These are phyloP conservation scores for Electrona antarctica DNA, from an alignment of 2,113 vertebrate genomes.

Conservation along the genomic window DNA sequence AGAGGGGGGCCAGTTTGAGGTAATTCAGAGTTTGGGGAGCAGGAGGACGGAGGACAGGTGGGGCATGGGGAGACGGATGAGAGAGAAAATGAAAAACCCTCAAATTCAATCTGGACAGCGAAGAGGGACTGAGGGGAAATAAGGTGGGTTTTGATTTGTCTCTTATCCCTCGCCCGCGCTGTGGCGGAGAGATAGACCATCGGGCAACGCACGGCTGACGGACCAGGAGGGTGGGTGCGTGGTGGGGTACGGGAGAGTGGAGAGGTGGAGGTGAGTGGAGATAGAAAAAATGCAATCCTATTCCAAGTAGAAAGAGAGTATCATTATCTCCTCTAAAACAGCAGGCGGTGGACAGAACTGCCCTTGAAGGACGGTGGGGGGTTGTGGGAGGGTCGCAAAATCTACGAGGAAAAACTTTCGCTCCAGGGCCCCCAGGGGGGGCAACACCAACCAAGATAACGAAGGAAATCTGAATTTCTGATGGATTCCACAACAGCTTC, in stretches of 20 bases:
- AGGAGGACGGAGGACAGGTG: slow-evolving; percentile 41
- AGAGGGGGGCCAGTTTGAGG: slow-evolving; percentile 52
- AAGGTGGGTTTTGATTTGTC: slow-evolving; percentile 72
- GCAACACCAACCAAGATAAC: slow-evolving; percentile 18
- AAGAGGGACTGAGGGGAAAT: slow-evolving; percentile 71
- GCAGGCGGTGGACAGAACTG: slow-evolving; percentile 56
- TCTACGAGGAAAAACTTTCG: slow-evolving; percentile 11
- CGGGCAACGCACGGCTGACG: slow-evolving; percentile 28
- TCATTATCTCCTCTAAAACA: slow-evolving; percentile 74
- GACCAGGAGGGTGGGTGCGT: slow-evolving; percentile 7
- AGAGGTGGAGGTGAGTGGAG: slow-evolving; percentile 65
- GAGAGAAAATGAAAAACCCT: slow-evolving; percentile 75
- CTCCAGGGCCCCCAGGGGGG: background rate
- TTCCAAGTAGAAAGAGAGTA: slow-evolving; percentile 66
- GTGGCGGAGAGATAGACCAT: slow-evolving; percentile 62
- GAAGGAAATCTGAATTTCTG: background rate
- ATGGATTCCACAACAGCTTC: background rate
- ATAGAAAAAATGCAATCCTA: slow-evolving; percentile 71
- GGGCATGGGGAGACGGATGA: slow-evolving; percentile 55
- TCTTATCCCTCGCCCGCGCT: slow-evolving; percentile 60
- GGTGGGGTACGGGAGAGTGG: slow-evolving; percentile 19
- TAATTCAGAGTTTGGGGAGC: slow-evolving; percentile 63
- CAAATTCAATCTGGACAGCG: slow-evolving; percentile 75
- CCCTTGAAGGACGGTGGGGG: slow-evolving; percentile 50
- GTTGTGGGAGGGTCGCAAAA: background rate